Conservation (phyloP, 2,113 vertebrate genomes). For the Thinocorus orbignyianus region DNA sequence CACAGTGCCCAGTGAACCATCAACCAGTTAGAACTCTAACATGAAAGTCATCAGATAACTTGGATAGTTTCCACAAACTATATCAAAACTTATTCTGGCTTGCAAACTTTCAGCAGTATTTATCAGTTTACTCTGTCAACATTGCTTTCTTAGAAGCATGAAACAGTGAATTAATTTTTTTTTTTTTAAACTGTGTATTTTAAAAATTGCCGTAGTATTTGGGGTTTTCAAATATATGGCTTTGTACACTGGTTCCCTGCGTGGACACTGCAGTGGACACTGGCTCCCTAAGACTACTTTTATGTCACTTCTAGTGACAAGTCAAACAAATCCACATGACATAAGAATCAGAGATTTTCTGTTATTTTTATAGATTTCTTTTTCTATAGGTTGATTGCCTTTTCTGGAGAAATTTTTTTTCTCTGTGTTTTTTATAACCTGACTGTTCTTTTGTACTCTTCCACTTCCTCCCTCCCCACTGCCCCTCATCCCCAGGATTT, state of each 20-base stretch:
- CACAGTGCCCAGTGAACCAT: neutral
- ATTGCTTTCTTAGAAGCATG: neutral
- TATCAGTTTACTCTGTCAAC: neutral
- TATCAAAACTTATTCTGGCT: neutral
- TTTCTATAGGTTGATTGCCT: neutral
- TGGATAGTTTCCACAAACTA: neutral
- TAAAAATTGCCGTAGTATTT: neutral
- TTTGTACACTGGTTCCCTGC: neutral
- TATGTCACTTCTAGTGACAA: neutral
- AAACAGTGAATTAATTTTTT: neutral
- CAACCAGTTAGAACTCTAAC: neutral
- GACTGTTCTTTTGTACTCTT: neutral
- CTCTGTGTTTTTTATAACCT: neutral
- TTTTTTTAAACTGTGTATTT: neutral
- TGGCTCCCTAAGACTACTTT: neutral
- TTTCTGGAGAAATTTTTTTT: neutral
- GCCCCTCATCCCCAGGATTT: neutral
- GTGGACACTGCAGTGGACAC: neutral
- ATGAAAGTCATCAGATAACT: neutral
- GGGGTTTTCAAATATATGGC: neutral
- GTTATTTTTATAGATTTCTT: neutral
- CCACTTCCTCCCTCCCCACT: neutral
- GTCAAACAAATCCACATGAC: neutral
- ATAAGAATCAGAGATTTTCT: neutral
- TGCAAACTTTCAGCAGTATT: neutral